These are phyloP conservation scores for Phrynocephalus guinanensis DNA, from an alignment of 2,797 vertebrate species.

Conservation along the genomic window DNA sequence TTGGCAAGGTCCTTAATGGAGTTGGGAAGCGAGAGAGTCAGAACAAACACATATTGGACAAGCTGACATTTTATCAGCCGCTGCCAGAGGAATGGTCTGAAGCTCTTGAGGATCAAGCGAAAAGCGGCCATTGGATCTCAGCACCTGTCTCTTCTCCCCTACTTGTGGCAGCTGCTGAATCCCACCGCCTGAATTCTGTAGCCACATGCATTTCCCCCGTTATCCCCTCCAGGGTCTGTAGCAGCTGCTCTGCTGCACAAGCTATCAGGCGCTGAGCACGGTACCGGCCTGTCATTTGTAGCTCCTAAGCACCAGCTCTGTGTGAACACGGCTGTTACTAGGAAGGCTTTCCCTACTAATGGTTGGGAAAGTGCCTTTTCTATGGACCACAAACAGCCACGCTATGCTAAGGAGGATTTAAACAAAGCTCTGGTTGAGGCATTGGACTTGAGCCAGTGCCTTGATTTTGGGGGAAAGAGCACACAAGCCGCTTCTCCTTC, in stretches of 20 bases:
- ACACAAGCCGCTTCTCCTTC: conserved; percentile 36
- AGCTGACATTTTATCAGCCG: not conserved
- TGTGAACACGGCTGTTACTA: conserved; percentile 3
- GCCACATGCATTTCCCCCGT: not conserved
- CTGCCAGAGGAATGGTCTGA: not conserved
- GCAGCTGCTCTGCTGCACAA: conserved; percentile 2
- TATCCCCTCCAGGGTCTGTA: not conserved
- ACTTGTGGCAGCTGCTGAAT: conserved; percentile 32
- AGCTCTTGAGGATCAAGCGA: not conserved
- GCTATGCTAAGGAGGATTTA: not conserved
- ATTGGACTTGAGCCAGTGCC: conserved; percentile 52
- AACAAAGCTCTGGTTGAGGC: conserved; percentile 39
- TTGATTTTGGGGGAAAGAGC: conserved; percentile 34
- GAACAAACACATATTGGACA: not conserved
- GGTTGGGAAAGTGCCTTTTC: not conserved
- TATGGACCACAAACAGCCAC: not conserved
- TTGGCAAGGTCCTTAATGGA: not conserved
- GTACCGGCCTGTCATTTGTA: conserved; percentile 48
- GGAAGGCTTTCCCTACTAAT: not conserved
- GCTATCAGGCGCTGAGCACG: conserved; percentile 32
- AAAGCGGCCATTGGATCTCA: conserved; percentile 5
- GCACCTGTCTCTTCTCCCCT: conserved; percentile 20
- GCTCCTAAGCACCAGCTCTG: conserved; percentile 27
- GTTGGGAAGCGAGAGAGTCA: not conserved
- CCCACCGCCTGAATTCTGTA: not conserved